phyloP scores from a whole-genome alignment of 2,888 invertebrate species.

The Nymphalis urticae region DNA sequence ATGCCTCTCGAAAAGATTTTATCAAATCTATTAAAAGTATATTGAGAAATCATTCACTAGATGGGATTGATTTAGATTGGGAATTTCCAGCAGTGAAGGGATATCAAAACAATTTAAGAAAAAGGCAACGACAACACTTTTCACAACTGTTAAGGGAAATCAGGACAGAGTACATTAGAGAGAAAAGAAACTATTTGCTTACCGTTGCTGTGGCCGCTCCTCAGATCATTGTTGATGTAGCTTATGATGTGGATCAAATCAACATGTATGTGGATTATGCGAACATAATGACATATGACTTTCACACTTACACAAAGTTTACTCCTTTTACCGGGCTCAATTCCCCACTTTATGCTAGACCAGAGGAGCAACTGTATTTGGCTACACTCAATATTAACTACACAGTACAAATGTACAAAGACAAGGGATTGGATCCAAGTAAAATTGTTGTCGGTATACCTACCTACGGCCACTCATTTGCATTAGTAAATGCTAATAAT shows the following conservation, averaged over 20 bases:
- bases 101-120: conserved; percentile 29
- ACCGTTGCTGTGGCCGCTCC: conserved; percentile 91
- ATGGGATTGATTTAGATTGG: conserved; percentile 92
- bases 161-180: conserved; percentile 83
- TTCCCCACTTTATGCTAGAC: conserved; percentile 86
- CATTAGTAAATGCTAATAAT: conserved; percentile 85
- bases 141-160: conserved; percentile 88
- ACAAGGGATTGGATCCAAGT: conserved; percentile 86
- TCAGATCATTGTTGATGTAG: conserved; percentile 85
- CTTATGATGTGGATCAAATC: conserved; percentile 90
- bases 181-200: conserved; percentile 83
- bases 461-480: conserved; percentile 91
- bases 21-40: conserved; percentile 79
- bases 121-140: conserved; percentile 86
- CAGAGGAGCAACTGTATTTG: conserved; percentile 83
- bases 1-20: conserved; percentile 85
- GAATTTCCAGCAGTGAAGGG: conserved; percentile 88
- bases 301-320: conserved; percentile 87
- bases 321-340: conserved; percentile 93
- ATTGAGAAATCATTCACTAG: conserved; percentile 79
- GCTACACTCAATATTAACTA: conserved; percentile 90
- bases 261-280: conserved; percentile 91
- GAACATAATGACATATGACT: conserved; percentile 96
- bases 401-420: conserved; percentile 88
- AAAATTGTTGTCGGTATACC: conserved; percentile 94